Conservation (phyloP, 2,797 vertebrate genomes). For the Lophotriccus pileatus region DNA sequence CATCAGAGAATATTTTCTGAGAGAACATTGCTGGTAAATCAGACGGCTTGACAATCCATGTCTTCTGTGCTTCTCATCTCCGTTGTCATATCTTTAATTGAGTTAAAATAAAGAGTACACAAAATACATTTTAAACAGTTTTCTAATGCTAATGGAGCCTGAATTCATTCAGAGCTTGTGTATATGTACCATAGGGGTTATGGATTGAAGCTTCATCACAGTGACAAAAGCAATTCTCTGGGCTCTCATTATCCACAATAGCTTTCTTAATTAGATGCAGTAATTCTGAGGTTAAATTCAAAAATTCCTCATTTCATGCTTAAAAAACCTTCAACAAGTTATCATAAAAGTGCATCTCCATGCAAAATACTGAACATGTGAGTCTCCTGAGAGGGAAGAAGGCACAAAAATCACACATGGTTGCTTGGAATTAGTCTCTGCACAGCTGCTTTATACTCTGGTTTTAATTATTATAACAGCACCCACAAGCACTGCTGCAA, state of each 20-base stretch:
- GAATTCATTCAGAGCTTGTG: background rate
- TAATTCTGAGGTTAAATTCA: constrained; percentile 40
- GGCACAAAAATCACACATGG: constrained; percentile 8
- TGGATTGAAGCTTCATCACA: background rate
- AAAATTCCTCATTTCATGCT: constrained; percentile 39
- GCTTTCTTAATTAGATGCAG: constrained; percentile 58
- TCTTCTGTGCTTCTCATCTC: background rate
- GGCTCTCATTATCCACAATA: constrained; percentile 26
- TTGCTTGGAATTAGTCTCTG: constrained; percentile 17
- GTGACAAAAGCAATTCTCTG: constrained; percentile 29
- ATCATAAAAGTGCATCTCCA: constrained; percentile 26
- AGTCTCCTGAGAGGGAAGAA: background rate
- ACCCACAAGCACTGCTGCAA: constrained; percentile 21
- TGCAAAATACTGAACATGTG: background rate
- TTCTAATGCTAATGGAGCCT: constrained; percentile 2
- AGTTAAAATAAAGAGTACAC: constrained; percentile 17
- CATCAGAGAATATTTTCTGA: background rate
- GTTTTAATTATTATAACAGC: constrained; percentile 40
- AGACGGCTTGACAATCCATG: background rate
- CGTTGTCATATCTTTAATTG: background rate
- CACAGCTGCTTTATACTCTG: constrained; percentile 39
- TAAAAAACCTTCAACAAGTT: constrained; percentile 39
- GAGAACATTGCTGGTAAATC: background rate
- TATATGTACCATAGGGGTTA: background rate
- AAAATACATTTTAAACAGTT: constrained; percentile 25